These are phyloP conservation scores for Tamias sibiricus DNA, from an alignment of 2,113 vertebrate species.

Conservation along the genomic window DNA sequence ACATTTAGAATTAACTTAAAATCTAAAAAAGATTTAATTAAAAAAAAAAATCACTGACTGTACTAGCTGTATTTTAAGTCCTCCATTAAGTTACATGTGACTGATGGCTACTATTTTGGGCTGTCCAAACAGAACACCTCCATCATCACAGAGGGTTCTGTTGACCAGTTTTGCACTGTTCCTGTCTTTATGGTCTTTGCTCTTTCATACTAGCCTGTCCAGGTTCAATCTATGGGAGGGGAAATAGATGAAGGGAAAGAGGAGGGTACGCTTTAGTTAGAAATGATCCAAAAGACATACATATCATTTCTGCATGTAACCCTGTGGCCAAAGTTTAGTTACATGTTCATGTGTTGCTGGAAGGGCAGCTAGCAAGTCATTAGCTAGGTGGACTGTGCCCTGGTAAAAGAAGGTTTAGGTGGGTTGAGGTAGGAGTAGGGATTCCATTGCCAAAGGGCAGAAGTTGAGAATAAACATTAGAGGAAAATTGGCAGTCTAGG, in stretches of 20 bases:
- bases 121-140: not conserved
- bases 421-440: not conserved
- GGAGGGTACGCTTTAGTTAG: not conserved
- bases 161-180: not conserved
- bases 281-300: not conserved
- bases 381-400: not conserved
- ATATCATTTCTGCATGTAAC: not conserved
- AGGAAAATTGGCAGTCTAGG: not conserved
- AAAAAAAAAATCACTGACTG: not conserved
- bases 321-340: not conserved
- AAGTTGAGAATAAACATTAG: not conserved
- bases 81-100: not conserved
- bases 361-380: not conserved
- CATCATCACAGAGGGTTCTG: not conserved
- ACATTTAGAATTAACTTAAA: not conserved
- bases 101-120: not conserved
- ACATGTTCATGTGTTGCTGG: not conserved
- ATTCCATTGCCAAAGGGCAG: not conserved
- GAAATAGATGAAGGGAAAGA: not conserved
- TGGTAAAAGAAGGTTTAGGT: not conserved
- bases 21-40: not conserved
- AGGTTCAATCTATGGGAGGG: not conserved
- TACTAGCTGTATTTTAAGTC: not conserved
- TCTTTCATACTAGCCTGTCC: not conserved
- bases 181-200: not conserved